Percentiles rank a stretch among this genome's conserved stretches.
phyloP scores from a whole-genome alignment of 2,888 invertebrate genomes.

The Agrotis segetum region DNA sequence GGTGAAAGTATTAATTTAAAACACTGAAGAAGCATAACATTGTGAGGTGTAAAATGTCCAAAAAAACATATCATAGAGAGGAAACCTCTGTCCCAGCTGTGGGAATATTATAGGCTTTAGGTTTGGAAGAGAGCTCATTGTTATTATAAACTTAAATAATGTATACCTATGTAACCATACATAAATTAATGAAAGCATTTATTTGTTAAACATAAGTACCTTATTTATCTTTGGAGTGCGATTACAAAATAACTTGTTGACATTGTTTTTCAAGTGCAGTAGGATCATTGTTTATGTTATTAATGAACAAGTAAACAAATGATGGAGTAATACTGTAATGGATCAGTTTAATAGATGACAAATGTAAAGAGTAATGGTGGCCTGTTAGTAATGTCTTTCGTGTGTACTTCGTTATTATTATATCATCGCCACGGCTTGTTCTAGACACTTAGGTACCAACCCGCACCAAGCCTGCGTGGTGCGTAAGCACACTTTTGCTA shows the following conservation, averaged over 20 bases:
- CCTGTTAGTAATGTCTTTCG: too few species aligned
- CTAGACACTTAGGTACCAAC: too few species aligned
- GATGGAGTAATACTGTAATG: neutral
- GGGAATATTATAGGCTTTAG: too few species aligned
- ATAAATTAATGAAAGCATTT: neutral
- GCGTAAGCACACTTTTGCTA: too few species aligned
- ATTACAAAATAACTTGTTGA: constrained; percentile 3
- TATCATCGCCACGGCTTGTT: too few species aligned
- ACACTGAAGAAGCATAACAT: too few species aligned
- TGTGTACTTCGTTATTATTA: too few species aligned
- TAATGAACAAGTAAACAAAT: constrained; percentile 8
- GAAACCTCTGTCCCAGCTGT: too few species aligned
- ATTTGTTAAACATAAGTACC: neutral
- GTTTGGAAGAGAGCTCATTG: neutral
- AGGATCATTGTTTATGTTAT: neutral
- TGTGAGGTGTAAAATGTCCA: too few species aligned
- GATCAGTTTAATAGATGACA: neutral
- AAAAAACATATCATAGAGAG: too few species aligned
- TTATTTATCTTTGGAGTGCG: constrained; percentile 1
- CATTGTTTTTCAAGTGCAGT: neutral
- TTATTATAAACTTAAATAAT: neutral
- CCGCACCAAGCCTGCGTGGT: too few species aligned
- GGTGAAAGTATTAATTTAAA: too few species aligned
- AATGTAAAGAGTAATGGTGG: neutral
- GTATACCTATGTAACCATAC: constrained; percentile 2